Conservation (phyloP, 2,888 invertebrate genomes). For the Pachycephus smyrnensis region DNA sequence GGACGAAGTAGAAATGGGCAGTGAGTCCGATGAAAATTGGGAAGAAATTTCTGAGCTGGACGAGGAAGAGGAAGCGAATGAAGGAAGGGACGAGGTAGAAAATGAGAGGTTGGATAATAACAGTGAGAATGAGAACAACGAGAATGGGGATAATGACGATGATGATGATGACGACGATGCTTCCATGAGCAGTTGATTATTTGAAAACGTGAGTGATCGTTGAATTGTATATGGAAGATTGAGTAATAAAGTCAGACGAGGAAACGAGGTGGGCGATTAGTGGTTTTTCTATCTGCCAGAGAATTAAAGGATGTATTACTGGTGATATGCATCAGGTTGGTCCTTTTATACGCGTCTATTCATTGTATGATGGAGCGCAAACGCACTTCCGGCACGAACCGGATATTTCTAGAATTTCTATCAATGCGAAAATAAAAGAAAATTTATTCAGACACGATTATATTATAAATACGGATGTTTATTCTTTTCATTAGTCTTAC, state of each 20-base stretch:
- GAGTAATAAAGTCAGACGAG: neutral
- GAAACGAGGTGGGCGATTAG: neutral
- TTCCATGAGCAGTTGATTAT: constrained; percentile 47
- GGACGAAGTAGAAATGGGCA: constrained; percentile 53
- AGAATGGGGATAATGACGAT: constrained; percentile 1
- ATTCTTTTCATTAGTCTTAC: neutral
- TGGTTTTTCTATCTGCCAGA: neutral
- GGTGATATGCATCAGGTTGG: neutral
- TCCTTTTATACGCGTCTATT: neutral
- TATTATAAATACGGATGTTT: neutral
- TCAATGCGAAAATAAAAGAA: neutral
- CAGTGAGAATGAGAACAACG: neutral
- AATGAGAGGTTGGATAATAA: constrained; percentile 50
- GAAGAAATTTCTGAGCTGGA: constrained; percentile 60
- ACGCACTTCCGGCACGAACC: neutral
- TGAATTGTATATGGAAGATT: neutral
- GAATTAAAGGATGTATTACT: neutral
- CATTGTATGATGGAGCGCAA: neutral
- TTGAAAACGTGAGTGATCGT: neutral
- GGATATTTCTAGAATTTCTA: neutral
- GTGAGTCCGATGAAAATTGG: constrained; percentile 62
- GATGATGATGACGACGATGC: constrained; percentile 29
- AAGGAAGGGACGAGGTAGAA: constrained; percentile 40
- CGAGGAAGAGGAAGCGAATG: constrained; percentile 31
- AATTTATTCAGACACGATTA: neutral